phyloP scores from a whole-genome alignment of 2,888 invertebrate species.

The Dicyrtoma fusca region DNA sequence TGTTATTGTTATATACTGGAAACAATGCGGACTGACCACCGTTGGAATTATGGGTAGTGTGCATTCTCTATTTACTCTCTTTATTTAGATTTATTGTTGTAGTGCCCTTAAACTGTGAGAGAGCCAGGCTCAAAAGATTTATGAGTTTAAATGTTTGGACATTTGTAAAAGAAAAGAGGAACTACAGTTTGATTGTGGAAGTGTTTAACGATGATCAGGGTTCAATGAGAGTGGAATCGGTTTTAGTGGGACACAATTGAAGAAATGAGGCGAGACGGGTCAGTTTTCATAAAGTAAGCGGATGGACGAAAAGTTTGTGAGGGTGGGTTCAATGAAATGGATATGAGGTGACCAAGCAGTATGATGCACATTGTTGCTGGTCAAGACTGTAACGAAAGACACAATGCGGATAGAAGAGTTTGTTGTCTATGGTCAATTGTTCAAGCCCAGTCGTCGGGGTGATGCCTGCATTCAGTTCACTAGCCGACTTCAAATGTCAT shows the following conservation, averaged over 20 bases:
- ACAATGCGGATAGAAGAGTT: too few species aligned
- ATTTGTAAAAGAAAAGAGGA: not conserved
- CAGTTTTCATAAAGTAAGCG: constrained; percentile 24
- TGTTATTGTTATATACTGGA: too few species aligned
- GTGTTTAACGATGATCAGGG: constrained; percentile 11
- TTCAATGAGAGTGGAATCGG: constrained; percentile 19
- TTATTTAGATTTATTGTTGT: too few species aligned
- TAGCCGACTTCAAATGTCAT: constrained; percentile 7
- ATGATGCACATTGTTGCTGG: constrained; percentile 14
- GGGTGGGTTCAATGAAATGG: constrained; percentile 1
- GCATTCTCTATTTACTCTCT: too few species aligned
- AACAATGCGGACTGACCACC: too few species aligned
- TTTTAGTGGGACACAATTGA: constrained; percentile 18
- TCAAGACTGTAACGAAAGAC: constrained; percentile 12
- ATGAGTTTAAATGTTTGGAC: constrained; percentile 28
- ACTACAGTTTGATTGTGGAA: constrained; percentile 9
- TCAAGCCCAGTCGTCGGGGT: too few species aligned
- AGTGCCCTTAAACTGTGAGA: too few species aligned
- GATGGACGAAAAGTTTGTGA: constrained; percentile 13
- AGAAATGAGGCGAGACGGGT: constrained; percentile 33
- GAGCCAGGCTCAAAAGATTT: constrained; percentile 21
- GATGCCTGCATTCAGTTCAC: not conserved
- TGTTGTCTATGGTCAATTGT: too few species aligned
- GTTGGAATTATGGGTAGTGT: too few species aligned
- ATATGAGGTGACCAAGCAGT: constrained; percentile 15